Percentiles rank a stretch among this genome's conserved stretches.
phyloP scores from a whole-genome alignment of 92 coral and sea anemone species.

The Pocillopora meandrina region DNA sequence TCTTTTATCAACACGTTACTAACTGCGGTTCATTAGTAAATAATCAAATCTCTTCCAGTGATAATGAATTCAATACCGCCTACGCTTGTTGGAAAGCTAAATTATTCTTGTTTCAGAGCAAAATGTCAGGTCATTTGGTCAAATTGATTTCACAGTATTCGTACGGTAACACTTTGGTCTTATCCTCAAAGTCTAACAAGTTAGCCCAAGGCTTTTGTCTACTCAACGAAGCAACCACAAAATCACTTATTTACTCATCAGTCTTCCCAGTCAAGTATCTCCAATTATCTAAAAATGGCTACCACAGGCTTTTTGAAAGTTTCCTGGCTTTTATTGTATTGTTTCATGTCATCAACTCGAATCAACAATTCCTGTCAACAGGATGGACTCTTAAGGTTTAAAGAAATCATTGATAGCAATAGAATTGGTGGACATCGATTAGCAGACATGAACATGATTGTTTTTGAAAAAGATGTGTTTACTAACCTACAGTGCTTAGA shows the following conservation, averaged over 20 bases:
- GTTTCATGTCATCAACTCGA: background rate
- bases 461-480: background rate
- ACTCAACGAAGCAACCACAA: too few relatives aligned
- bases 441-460: background rate
- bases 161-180: background rate
- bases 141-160: slow-evolving; percentile 12
- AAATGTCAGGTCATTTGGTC: background rate
- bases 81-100: too few relatives aligned
- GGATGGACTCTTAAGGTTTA: background rate
- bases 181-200: background rate
- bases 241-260: background rate
- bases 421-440: background rate
- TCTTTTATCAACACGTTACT: too few relatives aligned
- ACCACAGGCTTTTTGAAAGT: background rate
- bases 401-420: background rate
- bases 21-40: too few relatives aligned
- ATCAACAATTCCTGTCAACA: background rate
- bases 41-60: too few relatives aligned
- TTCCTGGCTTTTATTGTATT: background rate
- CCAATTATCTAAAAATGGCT: background rate
- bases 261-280: background rate
- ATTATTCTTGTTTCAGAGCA: too few relatives aligned
- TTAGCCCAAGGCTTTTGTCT: background rate
- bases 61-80: too few relatives aligned
- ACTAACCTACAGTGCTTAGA: slow-evolving; percentile 17